phyloP scores from a whole-genome alignment of 1,140 invertebrate genomes.

The Holcopasites calliopsidis region DNA sequence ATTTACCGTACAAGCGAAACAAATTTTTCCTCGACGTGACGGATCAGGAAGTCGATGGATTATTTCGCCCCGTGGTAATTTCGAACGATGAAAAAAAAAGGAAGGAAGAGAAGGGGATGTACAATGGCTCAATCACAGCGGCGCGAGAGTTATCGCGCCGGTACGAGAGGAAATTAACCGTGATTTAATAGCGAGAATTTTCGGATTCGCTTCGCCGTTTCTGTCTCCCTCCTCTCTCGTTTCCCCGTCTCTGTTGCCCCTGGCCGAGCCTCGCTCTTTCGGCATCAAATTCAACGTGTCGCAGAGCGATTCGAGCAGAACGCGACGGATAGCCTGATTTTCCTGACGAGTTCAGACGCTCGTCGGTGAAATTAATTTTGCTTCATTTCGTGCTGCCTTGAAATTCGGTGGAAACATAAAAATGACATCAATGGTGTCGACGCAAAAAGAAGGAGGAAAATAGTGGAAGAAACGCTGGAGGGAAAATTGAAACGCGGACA shows the following conservation, averaged over 20 bases:
- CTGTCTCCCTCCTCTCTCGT: no score
- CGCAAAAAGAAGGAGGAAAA: no score
- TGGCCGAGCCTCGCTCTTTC: slow-evolving; percentile 20
- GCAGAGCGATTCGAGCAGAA: slow-evolving; percentile 42
- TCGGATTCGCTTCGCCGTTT: slow-evolving; percentile 47
- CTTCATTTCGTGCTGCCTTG: slow-evolving; percentile 52
- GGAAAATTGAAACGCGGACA: no score
- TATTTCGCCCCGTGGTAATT: slow-evolving; percentile 16
- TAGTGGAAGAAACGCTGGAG: no score
- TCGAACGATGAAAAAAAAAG: not conserved
- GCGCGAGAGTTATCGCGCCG: slow-evolving; percentile 20
- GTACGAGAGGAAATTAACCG: slow-evolving; percentile 44
- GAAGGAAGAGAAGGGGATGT: not conserved
- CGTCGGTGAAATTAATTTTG: slow-evolving; percentile 63
- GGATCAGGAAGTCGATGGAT: not conserved
- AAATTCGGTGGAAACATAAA: slow-evolving; percentile 48
- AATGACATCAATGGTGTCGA: no score
- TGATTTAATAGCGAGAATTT: slow-evolving; percentile 59
- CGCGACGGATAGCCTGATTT: slow-evolving; percentile 48
- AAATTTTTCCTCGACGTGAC: slow-evolving; percentile 22
- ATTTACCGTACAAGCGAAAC: slow-evolving; percentile 31
- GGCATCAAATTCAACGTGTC: slow-evolving; percentile 54
- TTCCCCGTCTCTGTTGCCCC: not conserved
- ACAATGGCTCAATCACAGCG: slow-evolving; percentile 42
- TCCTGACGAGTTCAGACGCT: slow-evolving; percentile 60